Base-by-base conservation (phyloP, 2,113 vertebrate genomes). In the Cyphomyrus discorhynchus region DNA sequence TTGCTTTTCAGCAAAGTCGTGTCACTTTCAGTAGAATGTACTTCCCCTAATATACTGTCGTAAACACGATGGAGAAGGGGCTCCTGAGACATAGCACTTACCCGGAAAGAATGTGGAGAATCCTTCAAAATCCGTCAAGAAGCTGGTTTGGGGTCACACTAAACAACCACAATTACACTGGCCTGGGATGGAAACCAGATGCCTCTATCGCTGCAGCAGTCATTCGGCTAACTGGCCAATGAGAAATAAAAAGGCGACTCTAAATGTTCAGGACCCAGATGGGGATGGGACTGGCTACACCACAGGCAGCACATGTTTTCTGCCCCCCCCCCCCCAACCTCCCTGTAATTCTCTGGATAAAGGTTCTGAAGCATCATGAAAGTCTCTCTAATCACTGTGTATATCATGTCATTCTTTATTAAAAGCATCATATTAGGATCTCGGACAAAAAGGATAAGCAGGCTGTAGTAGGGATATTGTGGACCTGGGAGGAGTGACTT, bases 131-230 rank as follows among this genome's bases (percentile, higher is more conserved):
- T 90, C 89, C 88, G 85, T 90, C 85, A 31, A 90, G 89, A 89
- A 92, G 90, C 91, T 91, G 92, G 86, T 86, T 83, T 50, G 52
- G 89, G 91, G 87, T 92, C 89, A 90, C 58, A 83, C 90, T 90
- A 90, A 92, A 90, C 90, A 92, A 91, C 90, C 89, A 91, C 90
- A 91, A 90, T 92, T 92, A 92, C 89, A 90, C 90, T 91, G 88
- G 46, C 0, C 24, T 77, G 35, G 86, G 90, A 93, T 91, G 80
- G 91, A 93, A 93, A 94, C 91, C 93, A 93, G 92, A 93, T 93
- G 92, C 90, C 80, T 88, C 66, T 42, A 87, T 42, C 88, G 74
- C 87, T 86, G 88, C 91, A 91, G 89, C 66, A 87, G 88, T 50
- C 74, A 66, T 53, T 31, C 50, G 58, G 91, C 88, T 89, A 90